Percentiles rank a stretch among this genome's conserved stretches.
These are phyloP conservation scores for Cirrhinus mrigala DNA, from an alignment of 2,797 vertebrate species.

Conservation along the genomic window DNA sequence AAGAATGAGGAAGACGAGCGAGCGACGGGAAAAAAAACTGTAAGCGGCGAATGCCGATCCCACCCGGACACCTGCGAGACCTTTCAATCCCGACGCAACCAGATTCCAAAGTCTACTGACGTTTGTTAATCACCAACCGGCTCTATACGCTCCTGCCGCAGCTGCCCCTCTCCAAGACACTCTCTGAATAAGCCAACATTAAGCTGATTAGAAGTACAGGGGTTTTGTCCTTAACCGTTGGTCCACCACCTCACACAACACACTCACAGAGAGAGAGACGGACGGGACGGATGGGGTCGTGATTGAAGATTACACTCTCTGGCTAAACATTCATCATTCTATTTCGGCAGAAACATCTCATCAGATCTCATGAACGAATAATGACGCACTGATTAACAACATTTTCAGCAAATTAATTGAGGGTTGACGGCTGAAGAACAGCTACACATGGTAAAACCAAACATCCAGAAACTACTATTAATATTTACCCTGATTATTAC, in stretches of 20 bases:
- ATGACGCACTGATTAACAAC: slow-evolving; percentile 68
- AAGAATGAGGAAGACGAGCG: slow-evolving; percentile 9
- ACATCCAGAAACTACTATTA: not conserved
- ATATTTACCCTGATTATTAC: not conserved
- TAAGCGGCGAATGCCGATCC: slow-evolving; percentile 60
- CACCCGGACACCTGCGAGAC: slow-evolving; percentile 84
- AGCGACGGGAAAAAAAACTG: slow-evolving; percentile 22
- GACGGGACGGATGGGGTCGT: not conserved
- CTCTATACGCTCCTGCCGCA: slow-evolving; percentile 88
- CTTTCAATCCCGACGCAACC: slow-evolving; percentile 80
- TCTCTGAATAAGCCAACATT: slow-evolving; percentile 84
- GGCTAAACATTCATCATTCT: slow-evolving; percentile 58
- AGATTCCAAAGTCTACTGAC: slow-evolving; percentile 99
- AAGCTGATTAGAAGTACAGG: slow-evolving; percentile 82
- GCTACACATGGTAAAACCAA: not conserved
- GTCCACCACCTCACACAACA: slow-evolving; percentile 69
- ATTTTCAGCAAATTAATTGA: slow-evolving; percentile 48
- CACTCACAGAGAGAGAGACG: not conserved
- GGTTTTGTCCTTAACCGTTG: slow-evolving; percentile 80
- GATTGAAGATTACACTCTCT: not conserved
- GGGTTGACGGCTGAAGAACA: slow-evolving; percentile 58
- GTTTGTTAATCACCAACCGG: slow-evolving; percentile 99
- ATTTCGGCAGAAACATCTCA: slow-evolving; percentile 64
- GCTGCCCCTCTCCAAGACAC: slow-evolving; percentile 89
- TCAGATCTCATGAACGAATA: slow-evolving; percentile 65